A percentile compares a stretch with the other conserved stretches of the same genome.
Conservation (phyloP, 2,888 invertebrate species). For the Brenthis hecate region DNA sequence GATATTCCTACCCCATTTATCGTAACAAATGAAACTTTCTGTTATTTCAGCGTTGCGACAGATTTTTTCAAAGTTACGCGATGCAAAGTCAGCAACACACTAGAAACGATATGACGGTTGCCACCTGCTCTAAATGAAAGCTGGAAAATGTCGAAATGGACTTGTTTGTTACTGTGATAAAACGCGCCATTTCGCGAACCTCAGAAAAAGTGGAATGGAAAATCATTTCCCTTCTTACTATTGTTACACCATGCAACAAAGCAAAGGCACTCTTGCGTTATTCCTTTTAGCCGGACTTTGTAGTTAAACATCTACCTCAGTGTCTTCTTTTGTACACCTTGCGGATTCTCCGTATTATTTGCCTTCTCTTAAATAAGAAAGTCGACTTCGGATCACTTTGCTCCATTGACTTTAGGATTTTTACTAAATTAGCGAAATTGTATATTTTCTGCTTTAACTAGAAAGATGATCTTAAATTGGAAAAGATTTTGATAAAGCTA, state of each 20-base stretch:
- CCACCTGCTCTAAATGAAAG: conserved; percentile 46
- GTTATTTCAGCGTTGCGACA: conserved; percentile 38
- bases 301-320: conserved; percentile 48
- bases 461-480: too few relatives aligned
- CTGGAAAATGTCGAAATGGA: conserved; percentile 43
- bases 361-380: conserved; percentile 31
- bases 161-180: conserved; percentile 45
- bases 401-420: conserved; percentile 32
- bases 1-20: conserved; percentile 27
- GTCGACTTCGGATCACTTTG: conserved; percentile 30
- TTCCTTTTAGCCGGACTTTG: conserved; percentile 67
- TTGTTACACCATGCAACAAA: conserved; percentile 63
- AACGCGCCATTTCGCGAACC: conserved; percentile 44
- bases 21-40: conserved; percentile 30
- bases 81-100: conserved; percentile 42
- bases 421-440: conserved; percentile 30
- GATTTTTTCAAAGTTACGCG: conserved; percentile 40
- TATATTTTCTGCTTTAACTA: neutral
- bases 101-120: conserved; percentile 42
- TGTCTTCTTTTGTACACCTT: conserved; percentile 42
- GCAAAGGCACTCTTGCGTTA: conserved; percentile 62
- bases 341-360: conserved; percentile 36
- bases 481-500: too few relatives aligned
- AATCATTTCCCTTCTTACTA: conserved; percentile 61
- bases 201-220: conserved; percentile 58